These are phyloP conservation scores for Neodiprion virginianus DNA, from an alignment of 1,140 invertebrate genomes.

Conservation along the genomic window DNA sequence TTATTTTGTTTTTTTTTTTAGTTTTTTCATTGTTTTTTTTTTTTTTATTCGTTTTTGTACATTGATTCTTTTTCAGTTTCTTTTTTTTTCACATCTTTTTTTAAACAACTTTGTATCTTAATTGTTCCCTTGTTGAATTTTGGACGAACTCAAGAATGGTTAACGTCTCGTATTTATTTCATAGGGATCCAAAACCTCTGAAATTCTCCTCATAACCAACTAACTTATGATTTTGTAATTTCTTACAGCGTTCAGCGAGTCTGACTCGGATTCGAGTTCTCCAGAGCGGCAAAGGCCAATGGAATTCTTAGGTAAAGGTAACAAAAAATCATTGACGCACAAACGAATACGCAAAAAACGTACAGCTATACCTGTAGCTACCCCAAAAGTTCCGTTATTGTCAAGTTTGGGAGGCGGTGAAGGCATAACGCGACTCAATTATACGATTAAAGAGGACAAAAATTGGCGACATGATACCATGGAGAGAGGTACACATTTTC, in stretches of 20 bases:
- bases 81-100: conserved; percentile 4
- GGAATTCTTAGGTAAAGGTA: conserved; percentile 70
- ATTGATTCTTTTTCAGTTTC: conserved; percentile 8
- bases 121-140: no score
- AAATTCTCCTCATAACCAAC: no score
- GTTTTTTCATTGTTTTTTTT: conserved; percentile 19
- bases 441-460: conserved; percentile 56
- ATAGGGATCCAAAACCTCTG: no score
- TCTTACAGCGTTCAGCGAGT: conserved; percentile 78
- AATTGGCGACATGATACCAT: conserved; percentile 52
- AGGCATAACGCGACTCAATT: conserved; percentile 52
- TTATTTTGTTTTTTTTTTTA: not conserved
- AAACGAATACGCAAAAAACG: conserved; percentile 81
- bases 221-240: conserved; percentile 9
- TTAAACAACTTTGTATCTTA: no score
- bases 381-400: conserved; percentile 77
- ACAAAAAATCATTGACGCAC: conserved; percentile 76
- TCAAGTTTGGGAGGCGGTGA: conserved; percentile 53
- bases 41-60: conserved; percentile 22
- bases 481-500: conserved; percentile 47
- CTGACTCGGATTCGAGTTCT: conserved; percentile 87
- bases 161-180: no score
- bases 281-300: conserved; percentile 74
- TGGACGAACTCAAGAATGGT: no score
- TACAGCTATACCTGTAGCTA: conserved; percentile 81